Conservation (phyloP, 2,113 vertebrate genomes). For the Oryzias melastigma region DNA sequence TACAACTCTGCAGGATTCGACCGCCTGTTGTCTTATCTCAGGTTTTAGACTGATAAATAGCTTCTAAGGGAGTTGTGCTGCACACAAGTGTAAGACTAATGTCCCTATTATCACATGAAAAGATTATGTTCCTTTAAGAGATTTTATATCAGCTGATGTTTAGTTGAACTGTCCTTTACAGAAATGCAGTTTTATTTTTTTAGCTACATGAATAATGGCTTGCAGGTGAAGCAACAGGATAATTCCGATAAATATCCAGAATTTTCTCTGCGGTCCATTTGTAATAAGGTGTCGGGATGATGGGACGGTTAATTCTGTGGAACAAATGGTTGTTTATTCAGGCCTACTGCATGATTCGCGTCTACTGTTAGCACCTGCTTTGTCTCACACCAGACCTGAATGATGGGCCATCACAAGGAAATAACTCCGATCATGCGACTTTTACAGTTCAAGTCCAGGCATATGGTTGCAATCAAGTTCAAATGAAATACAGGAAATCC, state of each 20-base stretch:
- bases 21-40: not conserved
- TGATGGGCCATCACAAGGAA: slow-evolving; percentile 60
- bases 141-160: too few species aligned
- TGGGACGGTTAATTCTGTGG: slow-evolving; percentile 25
- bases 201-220: too few species aligned
- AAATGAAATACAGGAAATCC: slow-evolving; percentile 55
- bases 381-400: slow-evolving; percentile 42
- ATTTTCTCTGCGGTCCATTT: slow-evolving; percentile 1
- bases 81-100: not conserved
- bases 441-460: slow-evolving; percentile 60
- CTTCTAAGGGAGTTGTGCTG: not conserved
- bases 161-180: too few species aligned
- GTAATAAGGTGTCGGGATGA: slow-evolving; percentile 9
- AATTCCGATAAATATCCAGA: too few species aligned
- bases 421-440: slow-evolving; percentile 57
- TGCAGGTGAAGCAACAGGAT: too few species aligned
- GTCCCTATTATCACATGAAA: not conserved
- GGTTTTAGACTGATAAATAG: not conserved
- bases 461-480: slow-evolving; percentile 61
- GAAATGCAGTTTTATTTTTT: not conserved
- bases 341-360: slow-evolving; percentile 18
- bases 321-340: slow-evolving; percentile 36
- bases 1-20: not conserved
- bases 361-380: slow-evolving; percentile 47
- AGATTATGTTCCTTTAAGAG: not conserved